These are phyloP conservation scores for Eidolon helvum DNA, from an alignment of 2,113 vertebrate genomes.

Conservation along the genomic window DNA sequence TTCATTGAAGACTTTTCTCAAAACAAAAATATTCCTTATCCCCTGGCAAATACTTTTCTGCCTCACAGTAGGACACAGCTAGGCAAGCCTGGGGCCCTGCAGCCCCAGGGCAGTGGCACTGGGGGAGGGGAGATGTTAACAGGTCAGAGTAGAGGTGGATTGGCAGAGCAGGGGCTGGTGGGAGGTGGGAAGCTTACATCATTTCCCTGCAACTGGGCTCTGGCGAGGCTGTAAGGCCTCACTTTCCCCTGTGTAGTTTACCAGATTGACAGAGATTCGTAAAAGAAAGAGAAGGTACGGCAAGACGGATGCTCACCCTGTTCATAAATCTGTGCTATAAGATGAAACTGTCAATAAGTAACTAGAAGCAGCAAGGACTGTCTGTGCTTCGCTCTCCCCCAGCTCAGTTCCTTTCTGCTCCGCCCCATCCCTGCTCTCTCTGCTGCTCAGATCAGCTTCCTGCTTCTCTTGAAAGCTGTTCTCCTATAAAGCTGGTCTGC, in stretches of 20 bases:
- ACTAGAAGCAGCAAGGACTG: constrained; percentile 61
- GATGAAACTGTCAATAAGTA: constrained; percentile 65
- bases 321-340: constrained; percentile 53
- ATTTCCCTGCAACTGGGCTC: constrained; percentile 77
- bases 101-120: constrained; percentile 24
- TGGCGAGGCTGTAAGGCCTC: constrained; percentile 64
- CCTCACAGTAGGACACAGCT: background rate
- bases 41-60: constrained; percentile 44
- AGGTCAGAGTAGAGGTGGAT: constrained; percentile 76
- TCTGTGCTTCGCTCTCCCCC: constrained; percentile 70
- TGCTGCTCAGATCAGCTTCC: constrained; percentile 85
- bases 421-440: constrained; percentile 80
- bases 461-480: constrained; percentile 79
- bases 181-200: constrained; percentile 80
- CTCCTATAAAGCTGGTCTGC: constrained; percentile 65
- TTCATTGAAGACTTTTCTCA: constrained; percentile 62
- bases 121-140: constrained; percentile 42
- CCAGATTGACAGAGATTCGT: constrained; percentile 47
- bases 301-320: background rate
- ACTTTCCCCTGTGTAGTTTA: constrained; percentile 61
- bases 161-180: constrained; percentile 71
- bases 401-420: constrained; percentile 75
- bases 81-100: background rate
- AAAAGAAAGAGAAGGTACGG: constrained; percentile 57
- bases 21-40: constrained; percentile 56